phyloP scores from a whole-genome alignment of 92 coral and sea anemone genomes.

The Epizoanthus stellaris region DNA sequence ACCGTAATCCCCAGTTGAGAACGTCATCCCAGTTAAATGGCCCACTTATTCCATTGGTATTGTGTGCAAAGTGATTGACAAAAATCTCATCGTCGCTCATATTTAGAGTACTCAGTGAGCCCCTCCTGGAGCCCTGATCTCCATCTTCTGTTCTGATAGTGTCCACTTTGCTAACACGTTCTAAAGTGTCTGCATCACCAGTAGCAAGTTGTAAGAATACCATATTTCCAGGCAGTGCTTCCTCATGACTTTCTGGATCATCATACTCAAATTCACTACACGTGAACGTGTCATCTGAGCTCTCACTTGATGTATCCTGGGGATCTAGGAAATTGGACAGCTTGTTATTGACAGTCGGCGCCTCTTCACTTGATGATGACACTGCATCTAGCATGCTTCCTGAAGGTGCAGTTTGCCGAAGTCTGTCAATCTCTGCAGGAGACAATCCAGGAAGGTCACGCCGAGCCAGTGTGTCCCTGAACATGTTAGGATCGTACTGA shows the following conservation, averaged over 20 bases:
- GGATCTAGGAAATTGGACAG: conserved; percentile 84
- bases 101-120: conserved; percentile 72
- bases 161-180: conserved; percentile 33
- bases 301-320: conserved; percentile 91
- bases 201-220: conserved; percentile 73
- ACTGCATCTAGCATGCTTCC: conserved; percentile 95
- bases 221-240: conserved; percentile 71
- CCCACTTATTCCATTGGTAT: conserved; percentile 71
- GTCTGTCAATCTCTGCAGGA: conserved; percentile 86
- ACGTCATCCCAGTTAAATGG: conserved; percentile 93
- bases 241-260: conserved; percentile 79
- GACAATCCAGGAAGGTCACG: conserved; percentile 83
- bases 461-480: conserved; percentile 76
- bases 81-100: conserved; percentile 70
- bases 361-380: conserved; percentile 85
- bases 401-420: conserved; percentile 88
- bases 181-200: conserved; percentile 39
- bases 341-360: conserved; percentile 75
- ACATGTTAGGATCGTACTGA: conserved; percentile 85
- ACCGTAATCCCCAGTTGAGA: conserved; percentile 85
- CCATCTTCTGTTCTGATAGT: conserved; percentile 7
- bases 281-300: conserved; percentile 96
- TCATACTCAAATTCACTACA: conserved; percentile 97
- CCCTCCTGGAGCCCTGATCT: conserved; percentile 57
- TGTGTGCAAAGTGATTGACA: conserved; percentile 65